Evolutionary conservation across 1,140 invertebrate genomes (phyloP).

Genomic region (Melanaphis sacchari): DNA sequence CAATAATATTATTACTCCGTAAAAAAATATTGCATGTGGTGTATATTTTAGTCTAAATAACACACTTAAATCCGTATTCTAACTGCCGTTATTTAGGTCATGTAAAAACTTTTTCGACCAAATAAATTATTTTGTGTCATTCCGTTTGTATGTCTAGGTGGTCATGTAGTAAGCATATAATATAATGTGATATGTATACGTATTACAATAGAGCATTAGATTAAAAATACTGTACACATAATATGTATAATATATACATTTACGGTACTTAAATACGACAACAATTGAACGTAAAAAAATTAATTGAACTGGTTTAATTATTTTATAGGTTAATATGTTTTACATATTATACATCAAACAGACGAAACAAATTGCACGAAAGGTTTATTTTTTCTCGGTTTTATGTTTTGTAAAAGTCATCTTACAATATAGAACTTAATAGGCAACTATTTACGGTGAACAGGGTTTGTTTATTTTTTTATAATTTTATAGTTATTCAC

Average conservation of each 20-base stretch:
- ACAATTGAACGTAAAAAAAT: constrained; percentile 16
- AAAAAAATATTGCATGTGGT: no score
- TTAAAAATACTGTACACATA: neutral
- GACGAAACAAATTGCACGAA: neutral
- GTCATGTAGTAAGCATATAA: neutral
- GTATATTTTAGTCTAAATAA: neutral
- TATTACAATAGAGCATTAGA: neutral
- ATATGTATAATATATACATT: neutral
- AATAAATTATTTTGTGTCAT: constrained; percentile 5
- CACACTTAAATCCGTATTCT: neutral
- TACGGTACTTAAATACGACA: neutral
- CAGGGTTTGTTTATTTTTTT: neutral
- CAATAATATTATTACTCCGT: neutral
- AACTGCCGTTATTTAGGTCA: neutral
- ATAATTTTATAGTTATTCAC: neutral
- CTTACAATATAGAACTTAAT: neutral
- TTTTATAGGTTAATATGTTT: neutral
- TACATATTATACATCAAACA: neutral
- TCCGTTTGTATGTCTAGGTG: neutral
- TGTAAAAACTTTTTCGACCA: neutral
- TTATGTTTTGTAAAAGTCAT: constrained; percentile 13
- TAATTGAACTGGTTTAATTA: constrained; percentile 14
- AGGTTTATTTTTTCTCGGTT: neutral
- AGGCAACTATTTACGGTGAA: neutral
- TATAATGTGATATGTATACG: neutral